phyloP scores from a whole-genome alignment of 2,888 invertebrate genomes.

The Cantharis lateralis region DNA sequence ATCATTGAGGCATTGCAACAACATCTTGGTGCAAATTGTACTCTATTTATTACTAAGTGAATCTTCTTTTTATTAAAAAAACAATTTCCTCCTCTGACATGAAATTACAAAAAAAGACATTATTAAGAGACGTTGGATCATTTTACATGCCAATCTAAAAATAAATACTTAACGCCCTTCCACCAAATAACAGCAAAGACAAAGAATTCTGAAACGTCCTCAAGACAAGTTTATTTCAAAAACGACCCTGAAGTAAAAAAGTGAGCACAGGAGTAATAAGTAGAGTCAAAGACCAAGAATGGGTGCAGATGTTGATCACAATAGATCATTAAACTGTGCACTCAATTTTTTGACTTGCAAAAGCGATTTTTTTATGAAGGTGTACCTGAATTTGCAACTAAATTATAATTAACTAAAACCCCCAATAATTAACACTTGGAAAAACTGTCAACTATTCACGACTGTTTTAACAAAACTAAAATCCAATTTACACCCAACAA shows the following conservation, averaged over 20 bases:
- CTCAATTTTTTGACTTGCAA: background rate
- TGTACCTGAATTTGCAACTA: background rate
- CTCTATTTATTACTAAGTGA: background rate
- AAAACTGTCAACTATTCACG: slow-evolving; percentile 46
- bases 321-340: slow-evolving; percentile 18
- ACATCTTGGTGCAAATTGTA: background rate
- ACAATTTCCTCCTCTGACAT: background rate
- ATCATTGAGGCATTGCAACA: slow-evolving; percentile 1
- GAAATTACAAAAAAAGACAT: background rate
- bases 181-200: slow-evolving; percentile 29
- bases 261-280: slow-evolving; percentile 45
- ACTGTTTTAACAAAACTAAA: slow-evolving; percentile 43
- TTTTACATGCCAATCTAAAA: slow-evolving; percentile 1
- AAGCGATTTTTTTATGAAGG: background rate
- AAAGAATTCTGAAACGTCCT: slow-evolving; percentile 45
- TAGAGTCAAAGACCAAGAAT: slow-evolving; percentile 39
- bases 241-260: slow-evolving; percentile 47
- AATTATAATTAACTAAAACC: background rate
- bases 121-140: background rate
- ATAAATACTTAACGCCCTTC: background rate
- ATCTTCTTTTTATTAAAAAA: background rate
- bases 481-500: slow-evolving; percentile 50
- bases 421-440: background rate
- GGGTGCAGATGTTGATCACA: slow-evolving; percentile 43
- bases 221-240: slow-evolving; percentile 45